Conservation (phyloP, 2,113 vertebrate genomes). For the Arizona elegans region DNA sequence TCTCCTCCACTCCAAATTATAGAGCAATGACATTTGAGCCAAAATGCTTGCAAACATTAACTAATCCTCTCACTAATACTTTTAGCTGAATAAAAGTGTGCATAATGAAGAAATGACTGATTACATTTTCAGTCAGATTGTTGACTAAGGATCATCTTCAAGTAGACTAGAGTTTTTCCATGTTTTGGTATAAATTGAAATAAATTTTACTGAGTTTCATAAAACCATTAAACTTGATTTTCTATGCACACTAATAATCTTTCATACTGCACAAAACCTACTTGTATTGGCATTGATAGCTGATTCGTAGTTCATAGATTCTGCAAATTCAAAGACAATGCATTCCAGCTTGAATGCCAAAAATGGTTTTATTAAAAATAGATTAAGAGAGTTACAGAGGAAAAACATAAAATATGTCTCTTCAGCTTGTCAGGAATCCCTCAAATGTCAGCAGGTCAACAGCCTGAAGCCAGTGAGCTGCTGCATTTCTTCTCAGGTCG, state of each 20-base stretch:
- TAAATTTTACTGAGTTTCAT: not conserved
- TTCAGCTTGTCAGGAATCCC: not conserved
- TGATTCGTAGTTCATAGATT: not conserved
- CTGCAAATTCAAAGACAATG: not conserved
- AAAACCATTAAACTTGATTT: not conserved
- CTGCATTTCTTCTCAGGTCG: not conserved
- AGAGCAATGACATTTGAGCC: not conserved
- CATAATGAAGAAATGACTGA: not conserved
- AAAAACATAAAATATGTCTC: not conserved
- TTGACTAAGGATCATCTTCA: not conserved
- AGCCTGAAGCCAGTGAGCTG: not conserved
- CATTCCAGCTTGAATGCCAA: not conserved
- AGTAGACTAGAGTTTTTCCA: not conserved
- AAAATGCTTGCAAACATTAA: not conserved
- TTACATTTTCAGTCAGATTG: not conserved
- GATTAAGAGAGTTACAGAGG: not conserved
- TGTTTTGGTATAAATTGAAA: not conserved
- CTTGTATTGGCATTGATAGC: not conserved
- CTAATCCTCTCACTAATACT: not conserved
- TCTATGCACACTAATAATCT: not conserved
- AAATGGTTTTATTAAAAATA: not conserved
- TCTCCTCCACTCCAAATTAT: not conserved
- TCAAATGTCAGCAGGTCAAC: not conserved
- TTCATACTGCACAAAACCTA: not conserved
- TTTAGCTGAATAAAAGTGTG: not conserved